phyloP scores from a whole-genome alignment of 2,113 vertebrate species.

The Nannobrachium achirus region DNA sequence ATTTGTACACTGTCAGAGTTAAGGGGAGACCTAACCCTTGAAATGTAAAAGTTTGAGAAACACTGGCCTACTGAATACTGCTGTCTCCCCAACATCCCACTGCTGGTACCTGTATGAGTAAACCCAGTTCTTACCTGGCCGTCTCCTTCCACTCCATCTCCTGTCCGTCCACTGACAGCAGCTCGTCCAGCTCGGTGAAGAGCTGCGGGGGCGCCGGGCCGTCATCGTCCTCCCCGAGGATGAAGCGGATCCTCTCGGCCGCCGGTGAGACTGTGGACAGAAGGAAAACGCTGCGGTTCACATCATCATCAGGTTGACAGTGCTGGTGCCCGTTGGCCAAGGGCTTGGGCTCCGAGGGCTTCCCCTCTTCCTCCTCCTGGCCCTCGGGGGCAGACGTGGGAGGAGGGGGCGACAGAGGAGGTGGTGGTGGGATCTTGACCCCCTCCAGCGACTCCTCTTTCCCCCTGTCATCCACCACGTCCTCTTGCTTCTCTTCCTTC shows the following conservation, averaged over 20 bases:
- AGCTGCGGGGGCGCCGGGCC: conserved; percentile 93
- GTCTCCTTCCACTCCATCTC: conserved; percentile 99
- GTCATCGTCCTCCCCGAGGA: conserved; percentile 96
- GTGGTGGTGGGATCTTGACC: conserved; percentile 60
- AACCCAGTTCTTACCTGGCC: conserved; percentile 88
- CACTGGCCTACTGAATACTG: too few relatives aligned
- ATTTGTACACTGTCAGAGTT: too few relatives aligned
- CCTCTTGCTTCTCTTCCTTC: conserved; percentile 45
- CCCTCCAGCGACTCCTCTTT: conserved; percentile 38
- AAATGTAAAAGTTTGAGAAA: too few relatives aligned
- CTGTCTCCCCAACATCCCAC: too few relatives aligned
- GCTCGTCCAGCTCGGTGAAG: conserved; percentile 97
- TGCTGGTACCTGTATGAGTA: too few relatives aligned
- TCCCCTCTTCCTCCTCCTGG: conserved; percentile 73
- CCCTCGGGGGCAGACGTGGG: conserved; percentile 63
- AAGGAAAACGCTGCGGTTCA: conserved; percentile 92
- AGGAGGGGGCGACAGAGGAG: conserved; percentile 50
- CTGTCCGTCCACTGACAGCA: conserved; percentile 93
- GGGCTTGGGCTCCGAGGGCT: conserved; percentile 44
- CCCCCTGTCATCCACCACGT: conserved; percentile 19
- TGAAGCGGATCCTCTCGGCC: conserved; percentile 96
- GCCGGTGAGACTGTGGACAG: conserved; percentile 92
- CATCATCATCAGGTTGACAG: conserved; percentile 67
- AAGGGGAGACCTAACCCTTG: too few relatives aligned
- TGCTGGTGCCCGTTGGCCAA: conserved; percentile 59